Evolutionary conservation across 2,797 vertebrate species (phyloP).

Genomic region (Microtus californicus): DNA sequence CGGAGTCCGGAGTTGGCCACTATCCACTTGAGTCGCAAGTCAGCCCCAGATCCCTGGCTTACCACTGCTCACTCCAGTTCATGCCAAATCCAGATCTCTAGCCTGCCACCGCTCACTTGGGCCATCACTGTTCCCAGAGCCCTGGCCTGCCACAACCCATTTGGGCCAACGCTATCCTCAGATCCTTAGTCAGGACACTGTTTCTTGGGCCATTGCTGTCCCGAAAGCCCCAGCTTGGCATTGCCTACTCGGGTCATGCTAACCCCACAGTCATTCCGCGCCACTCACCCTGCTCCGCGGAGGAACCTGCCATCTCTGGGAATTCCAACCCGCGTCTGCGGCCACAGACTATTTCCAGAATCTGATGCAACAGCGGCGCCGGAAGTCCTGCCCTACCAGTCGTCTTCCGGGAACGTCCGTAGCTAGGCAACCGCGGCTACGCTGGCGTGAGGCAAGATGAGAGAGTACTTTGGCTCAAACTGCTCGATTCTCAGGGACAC

Average conservation of each 20-base stretch:
- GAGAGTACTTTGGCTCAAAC: neutral
- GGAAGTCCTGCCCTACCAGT: conserved; percentile 85
- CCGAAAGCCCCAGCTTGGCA: neutral
- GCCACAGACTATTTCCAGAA: conserved; percentile 45
- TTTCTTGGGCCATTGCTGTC: neutral
- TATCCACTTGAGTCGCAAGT: no score
- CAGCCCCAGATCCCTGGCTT: neutral
- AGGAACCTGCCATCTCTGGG: conserved; percentile 89
- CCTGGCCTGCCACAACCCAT: neutral
- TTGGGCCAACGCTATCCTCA: neutral
- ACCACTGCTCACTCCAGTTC: neutral
- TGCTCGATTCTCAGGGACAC: neutral
- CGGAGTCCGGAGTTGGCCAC: neutral
- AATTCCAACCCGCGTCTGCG: neutral
- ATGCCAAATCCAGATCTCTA: neutral
- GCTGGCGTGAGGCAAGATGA: conserved; percentile 17
- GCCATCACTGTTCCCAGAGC: neutral
- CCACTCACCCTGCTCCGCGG: conserved; percentile 89
- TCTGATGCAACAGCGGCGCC: conserved; percentile 95
- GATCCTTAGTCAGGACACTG: neutral
- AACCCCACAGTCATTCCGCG: neutral
- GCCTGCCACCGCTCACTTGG: neutral
- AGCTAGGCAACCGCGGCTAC: conserved; percentile 75
- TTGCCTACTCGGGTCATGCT: neutral
- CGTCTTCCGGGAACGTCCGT: conserved; percentile 83